phyloP scores from a whole-genome alignment of 2,888 invertebrate genomes.

The Ormyrus labotus region DNA sequence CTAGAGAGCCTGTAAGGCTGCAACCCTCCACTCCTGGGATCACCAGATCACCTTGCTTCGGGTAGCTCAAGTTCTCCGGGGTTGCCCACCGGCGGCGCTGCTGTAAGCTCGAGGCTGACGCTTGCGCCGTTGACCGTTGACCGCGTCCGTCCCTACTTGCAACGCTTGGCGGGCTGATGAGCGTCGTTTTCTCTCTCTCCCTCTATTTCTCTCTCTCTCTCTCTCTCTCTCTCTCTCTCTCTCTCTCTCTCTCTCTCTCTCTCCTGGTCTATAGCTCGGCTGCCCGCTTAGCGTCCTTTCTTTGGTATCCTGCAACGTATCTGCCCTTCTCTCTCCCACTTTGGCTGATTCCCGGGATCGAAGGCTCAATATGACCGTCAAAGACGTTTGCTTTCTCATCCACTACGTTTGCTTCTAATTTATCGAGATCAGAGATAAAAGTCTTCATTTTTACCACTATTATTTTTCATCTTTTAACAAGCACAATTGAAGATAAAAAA shows the following conservation, averaged over 20 bases:
- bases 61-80: too few species aligned
- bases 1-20: too few species aligned
- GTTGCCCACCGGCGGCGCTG: constrained; percentile 5
- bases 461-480: too few species aligned
- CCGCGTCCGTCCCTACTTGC: constrained; percentile 10
- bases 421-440: too few species aligned
- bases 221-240: constrained; percentile 26
- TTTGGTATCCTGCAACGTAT: not conserved
- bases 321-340: not conserved
- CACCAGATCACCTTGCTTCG: too few species aligned
- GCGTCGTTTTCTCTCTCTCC: constrained; percentile 31
- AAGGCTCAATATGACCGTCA: constrained; percentile 32
- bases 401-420: too few species aligned
- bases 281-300: not conserved
- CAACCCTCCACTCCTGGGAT: too few species aligned
- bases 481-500: too few species aligned
- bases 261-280: not conserved
- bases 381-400: not conserved
- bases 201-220: constrained; percentile 30
- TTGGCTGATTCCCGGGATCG: not conserved
- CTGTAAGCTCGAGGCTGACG: constrained; percentile 3
- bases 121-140: constrained; percentile 26
- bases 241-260: constrained; percentile 15
- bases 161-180: constrained; percentile 7
- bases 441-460: too few species aligned